Evolutionary conservation across 2,888 invertebrate species (phyloP), one percentile per base, ranked within the genome.

Genomic region (Mythimna albipuncta): DNA sequence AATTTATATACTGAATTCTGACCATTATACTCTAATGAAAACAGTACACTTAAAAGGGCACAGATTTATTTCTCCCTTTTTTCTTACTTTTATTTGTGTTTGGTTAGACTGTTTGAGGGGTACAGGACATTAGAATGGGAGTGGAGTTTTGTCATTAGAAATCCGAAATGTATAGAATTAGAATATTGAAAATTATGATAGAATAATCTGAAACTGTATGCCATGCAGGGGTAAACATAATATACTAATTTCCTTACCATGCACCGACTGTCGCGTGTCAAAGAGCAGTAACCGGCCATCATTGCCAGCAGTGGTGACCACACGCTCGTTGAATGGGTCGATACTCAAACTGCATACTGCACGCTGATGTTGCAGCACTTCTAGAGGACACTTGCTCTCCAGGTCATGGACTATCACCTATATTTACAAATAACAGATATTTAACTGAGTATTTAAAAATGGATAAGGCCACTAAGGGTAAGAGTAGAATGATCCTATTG

Each of bases 371-470:
- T 97, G 97, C 87, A 98, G 98, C 80, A 97, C 97, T 88, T 98
- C 98, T 73, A 98, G 91, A 0, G 98, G 95, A 47, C 91, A 87
- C 78, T 92, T 94, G 72, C 96, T 97, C 91, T 97, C 96, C 83
- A 98, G 93, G 92, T 99, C 99, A 91, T 99, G 99, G 21, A 99
- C 98, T 84, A 99, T 98, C 16, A 99, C 99, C 97, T 98, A 97
- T 52, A 58, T 64, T 63, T 52, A 50, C 21, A 47, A 71, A n/a
- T n/a, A 2, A n/a, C n/a, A 9, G 19, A 19, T 59, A 59, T 59
- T 52, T 2, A 32, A 19, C 7, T n/a, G 50, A 52, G 19, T 52
- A 52, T 52, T 52, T 52, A n/a, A 6, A 50, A 50, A 50, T 50
- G 50, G 44, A 13, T 13, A 44, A 13, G 10, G 41, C 11, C 41